A percentile compares a stretch with the other conserved stretches of the same genome.
phyloP scores from a whole-genome alignment of 2,797 vertebrate species.

The Myoxocephalus aenaeus region DNA sequence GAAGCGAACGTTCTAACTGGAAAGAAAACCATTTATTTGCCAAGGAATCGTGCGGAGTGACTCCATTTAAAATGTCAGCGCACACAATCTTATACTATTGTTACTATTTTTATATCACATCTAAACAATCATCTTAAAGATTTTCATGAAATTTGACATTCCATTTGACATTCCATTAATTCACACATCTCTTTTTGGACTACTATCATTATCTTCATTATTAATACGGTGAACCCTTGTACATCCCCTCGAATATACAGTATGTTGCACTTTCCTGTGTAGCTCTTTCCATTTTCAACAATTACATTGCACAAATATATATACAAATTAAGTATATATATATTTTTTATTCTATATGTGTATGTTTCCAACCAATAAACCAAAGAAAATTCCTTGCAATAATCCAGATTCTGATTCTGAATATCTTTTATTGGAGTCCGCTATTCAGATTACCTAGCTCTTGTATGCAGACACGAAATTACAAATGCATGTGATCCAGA shows the following conservation, averaged over 20 bases:
- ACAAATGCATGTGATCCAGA: background rate
- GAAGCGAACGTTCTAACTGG: constrained; percentile 23
- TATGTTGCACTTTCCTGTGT: background rate
- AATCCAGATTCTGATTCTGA: background rate
- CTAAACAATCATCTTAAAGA: background rate
- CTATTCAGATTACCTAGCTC: background rate
- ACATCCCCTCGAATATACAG: background rate
- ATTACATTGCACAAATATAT: background rate
- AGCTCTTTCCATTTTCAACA: background rate
- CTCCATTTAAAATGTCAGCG: constrained; percentile 36
- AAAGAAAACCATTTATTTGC: constrained; percentile 35
- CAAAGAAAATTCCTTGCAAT: background rate
- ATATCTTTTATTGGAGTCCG: background rate
- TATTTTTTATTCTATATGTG: background rate
- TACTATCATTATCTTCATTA: background rate
- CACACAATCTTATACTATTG: constrained; percentile 6
- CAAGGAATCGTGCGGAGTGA: constrained; percentile 31
- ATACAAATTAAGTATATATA: background rate
- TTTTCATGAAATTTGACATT: background rate
- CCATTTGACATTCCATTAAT: too few species aligned
- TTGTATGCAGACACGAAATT: background rate
- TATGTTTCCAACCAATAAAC: background rate
- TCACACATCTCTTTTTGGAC: background rate
- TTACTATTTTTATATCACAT: background rate
- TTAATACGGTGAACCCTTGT: background rate